These are phyloP conservation scores for Harpagus bidentatus DNA, from an alignment of 2,113 vertebrate species.

Conservation along the genomic window DNA sequence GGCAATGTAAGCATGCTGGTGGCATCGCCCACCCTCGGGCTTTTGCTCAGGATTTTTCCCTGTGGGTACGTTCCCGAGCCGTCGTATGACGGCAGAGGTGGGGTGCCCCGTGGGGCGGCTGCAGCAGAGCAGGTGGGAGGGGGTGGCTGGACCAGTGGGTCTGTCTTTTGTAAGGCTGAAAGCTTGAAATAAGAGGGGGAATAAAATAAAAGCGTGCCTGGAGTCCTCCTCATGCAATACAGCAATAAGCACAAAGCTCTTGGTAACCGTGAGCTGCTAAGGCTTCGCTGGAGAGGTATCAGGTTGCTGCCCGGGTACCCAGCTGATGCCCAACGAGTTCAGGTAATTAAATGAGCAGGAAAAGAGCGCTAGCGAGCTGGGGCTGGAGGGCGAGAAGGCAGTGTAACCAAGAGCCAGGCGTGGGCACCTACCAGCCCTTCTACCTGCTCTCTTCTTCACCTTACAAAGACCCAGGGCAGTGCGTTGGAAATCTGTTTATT, in stretches of 20 bases:
- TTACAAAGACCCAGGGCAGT: accelerated
- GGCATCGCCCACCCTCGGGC: background rate
- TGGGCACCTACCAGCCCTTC: background rate
- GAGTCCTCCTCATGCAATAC: accelerated
- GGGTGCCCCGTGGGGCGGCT: accelerated
- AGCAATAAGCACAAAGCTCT: accelerated
- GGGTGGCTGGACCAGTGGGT: background rate
- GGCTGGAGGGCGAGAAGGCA: background rate
- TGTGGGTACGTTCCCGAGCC: accelerated
- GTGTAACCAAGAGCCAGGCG: background rate
- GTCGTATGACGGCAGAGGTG: background rate
- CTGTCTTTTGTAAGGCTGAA: background rate
- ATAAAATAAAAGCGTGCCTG: background rate
- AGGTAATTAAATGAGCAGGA: background rate
- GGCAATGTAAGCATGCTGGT: accelerated
- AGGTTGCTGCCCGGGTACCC: accelerated
- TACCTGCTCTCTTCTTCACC: background rate
- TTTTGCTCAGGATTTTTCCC: background rate
- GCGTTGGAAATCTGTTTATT: background rate
- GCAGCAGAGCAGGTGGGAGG: background rate
- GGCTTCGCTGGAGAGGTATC: background rate
- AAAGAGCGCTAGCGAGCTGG: accelerated
- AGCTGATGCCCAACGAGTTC: accelerated
- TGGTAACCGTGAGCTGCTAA: accelerated
- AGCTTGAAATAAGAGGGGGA: too few relatives aligned